Percentiles rank a stretch among this genome's conserved stretches.
Evolutionary conservation across 2,797 vertebrate species (phyloP).

Genomic region (Tangara arthus): DNA sequence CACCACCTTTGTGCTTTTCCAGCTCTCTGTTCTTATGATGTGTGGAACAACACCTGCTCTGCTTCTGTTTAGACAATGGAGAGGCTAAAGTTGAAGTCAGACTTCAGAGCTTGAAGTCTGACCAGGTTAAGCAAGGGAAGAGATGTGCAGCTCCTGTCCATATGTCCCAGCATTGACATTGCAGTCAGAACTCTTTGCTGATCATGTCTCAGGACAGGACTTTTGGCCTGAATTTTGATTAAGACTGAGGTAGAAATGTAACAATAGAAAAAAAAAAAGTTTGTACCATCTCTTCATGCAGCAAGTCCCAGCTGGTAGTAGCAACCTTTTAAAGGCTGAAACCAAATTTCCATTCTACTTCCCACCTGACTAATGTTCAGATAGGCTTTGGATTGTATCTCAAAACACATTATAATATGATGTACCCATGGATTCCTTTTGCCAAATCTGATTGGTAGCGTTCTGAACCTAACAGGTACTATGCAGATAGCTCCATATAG

Average conservation of each 20-base stretch:
- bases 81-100: not conserved
- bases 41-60: not conserved
- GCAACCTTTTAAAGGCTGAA: not conserved
- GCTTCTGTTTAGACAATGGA: not conserved
- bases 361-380: not conserved
- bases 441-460: not conserved
- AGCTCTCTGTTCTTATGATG: not conserved
- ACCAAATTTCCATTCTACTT: not conserved
- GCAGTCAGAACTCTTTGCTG: not conserved
- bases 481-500: not conserved
- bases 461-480: not conserved
- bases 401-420: not conserved
- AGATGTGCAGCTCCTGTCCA: fast-evolving
- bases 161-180: not conserved
- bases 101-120: not conserved
- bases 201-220: not conserved
- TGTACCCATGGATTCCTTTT: not conserved
- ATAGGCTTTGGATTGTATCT: not conserved
- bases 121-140: not conserved
- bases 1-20: not conserved
- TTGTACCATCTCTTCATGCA: not conserved
- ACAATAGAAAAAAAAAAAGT: not conserved
- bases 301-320: not conserved
- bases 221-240: not conserved
- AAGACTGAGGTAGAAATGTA: not conserved